A percentile compares a stretch with the other conserved stretches of the same genome.
These are phyloP conservation scores for Perizoma affinitatum DNA, from an alignment of 2,888 invertebrate genomes.

Conservation along the genomic window DNA sequence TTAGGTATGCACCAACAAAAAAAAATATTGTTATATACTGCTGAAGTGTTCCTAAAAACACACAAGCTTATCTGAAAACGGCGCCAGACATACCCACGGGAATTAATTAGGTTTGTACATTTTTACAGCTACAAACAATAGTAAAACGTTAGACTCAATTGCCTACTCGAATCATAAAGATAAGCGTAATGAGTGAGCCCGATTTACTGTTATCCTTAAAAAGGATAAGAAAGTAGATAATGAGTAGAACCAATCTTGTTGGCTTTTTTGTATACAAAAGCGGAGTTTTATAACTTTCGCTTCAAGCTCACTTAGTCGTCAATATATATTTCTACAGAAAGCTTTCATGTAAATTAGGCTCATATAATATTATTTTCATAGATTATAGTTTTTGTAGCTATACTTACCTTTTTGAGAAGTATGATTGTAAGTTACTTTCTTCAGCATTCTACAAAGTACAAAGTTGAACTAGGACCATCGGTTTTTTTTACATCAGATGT, in stretches of 20 bases:
- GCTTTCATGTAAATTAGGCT: too few species aligned
- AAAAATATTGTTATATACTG: not conserved
- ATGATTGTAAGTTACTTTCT: too few species aligned
- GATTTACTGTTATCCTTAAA: conserved; percentile 22
- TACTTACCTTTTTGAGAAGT: too few species aligned
- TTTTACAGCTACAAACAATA: conserved; percentile 23
- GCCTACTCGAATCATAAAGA: conserved; percentile 25
- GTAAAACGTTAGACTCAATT: conserved; percentile 15
- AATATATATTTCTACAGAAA: too few species aligned
- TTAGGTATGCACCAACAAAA: not conserved
- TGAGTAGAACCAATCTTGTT: conserved; percentile 2
- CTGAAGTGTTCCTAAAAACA: conserved; percentile 10
- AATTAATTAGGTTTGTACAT: conserved; percentile 14
- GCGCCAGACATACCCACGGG: conserved; percentile 19
- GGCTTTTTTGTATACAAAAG: not conserved
- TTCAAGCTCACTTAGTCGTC: too few species aligned
- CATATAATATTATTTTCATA: too few species aligned
- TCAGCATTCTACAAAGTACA: too few species aligned
- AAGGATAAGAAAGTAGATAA: conserved; percentile 6
- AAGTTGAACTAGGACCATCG: too few species aligned
- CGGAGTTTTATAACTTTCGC: too few species aligned
- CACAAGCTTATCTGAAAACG: conserved; percentile 20
- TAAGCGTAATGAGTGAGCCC: conserved; percentile 23
- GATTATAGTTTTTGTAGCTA: too few species aligned
- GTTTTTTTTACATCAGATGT: too few species aligned